Base-by-base conservation (phyloP, 2,888 invertebrate genomes). In the Allygus modestus region DNA sequence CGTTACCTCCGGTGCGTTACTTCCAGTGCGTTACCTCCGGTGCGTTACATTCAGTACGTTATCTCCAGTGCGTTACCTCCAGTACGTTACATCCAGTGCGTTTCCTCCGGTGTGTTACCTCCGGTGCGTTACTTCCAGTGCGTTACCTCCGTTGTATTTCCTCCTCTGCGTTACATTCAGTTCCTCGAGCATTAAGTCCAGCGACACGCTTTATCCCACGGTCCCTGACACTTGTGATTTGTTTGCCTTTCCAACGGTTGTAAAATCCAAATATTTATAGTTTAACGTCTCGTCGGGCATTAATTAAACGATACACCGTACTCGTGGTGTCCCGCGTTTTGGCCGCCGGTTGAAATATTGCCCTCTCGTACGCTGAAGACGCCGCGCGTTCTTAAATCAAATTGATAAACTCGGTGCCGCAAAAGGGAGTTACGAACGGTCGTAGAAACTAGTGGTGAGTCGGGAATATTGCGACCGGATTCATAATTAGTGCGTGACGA, bases 181-280 rank as follows among this genome's bases (percentile, higher is more conserved):
- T 9, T 4, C 37, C 37, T 37, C 37, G 5, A 37, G 37, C 37
- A 37, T 37, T 37, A 37, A 65, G 28, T 31, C 15, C 15, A 65
- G 65, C 12, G 28, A 65, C 73, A 41, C n/a, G 11, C 65, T 11
- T 5, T 12, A 41, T 51, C 75, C 46, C 75, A 77, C 75, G 75
- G 46, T 33, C 75, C 41, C 46, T 77, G 75, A 46, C 75, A 77
- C 75, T 5, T 5, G 75, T 77, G 75, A 77, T 77, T 77, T 77
- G 75, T 77, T 77, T 77, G 75, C 75, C 28, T 77, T 77, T 77
- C 75, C 75, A 26, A 41, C 46, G 75, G 51, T 77, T 77, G 75
- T 77, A 77, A 77, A 77, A 77, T 77, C 75, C 75, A 51, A 77
- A 77, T 77, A 77, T 77, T 77, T 77, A 77, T 77, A 77, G 75